Evolutionary conservation across 2,113 vertebrate genomes (phyloP).

Genomic region (Sigmodon hispidus): DNA sequence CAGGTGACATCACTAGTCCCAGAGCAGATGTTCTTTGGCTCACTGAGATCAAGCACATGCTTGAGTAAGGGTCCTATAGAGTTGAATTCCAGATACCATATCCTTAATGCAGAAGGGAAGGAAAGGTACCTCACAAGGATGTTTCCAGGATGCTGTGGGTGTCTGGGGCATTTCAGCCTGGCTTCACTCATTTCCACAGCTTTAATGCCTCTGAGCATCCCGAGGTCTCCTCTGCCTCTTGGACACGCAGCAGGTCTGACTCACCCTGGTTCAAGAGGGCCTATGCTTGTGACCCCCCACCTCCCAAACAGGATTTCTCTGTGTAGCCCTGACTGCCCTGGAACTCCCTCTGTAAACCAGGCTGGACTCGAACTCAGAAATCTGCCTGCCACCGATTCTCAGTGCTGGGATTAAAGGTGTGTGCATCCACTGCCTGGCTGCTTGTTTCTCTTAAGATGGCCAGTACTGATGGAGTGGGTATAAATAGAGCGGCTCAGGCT

Average conservation of each 20-base stretch:
- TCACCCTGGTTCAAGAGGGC: not conserved
- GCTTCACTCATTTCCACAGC: not conserved
- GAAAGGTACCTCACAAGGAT: not conserved
- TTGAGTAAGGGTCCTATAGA: not conserved
- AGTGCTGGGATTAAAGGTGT: not conserved
- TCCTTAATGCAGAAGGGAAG: not conserved
- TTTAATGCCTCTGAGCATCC: not conserved
- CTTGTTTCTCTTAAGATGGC: not conserved
- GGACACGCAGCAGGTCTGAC: not conserved
- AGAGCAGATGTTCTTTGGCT: not conserved
- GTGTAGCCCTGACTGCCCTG: not conserved
- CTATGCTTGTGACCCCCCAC: fast-evolving
- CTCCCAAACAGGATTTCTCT: not conserved
- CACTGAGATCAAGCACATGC: not conserved
- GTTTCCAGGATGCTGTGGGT: not conserved
- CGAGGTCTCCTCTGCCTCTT: not conserved
- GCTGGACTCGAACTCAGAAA: no score
- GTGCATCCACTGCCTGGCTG: no score
- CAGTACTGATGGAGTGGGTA: not conserved
- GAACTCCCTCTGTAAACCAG: not conserved
- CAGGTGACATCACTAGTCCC: not conserved
- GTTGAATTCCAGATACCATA: not conserved
- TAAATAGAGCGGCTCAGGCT: not conserved
- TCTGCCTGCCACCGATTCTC: not conserved
- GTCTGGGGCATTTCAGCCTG: not conserved